A percentile compares a stretch with the other conserved stretches of the same genome.
Conservation (phyloP, 2,113 vertebrate species). For the Tenebrosternarchus preto region DNA sequence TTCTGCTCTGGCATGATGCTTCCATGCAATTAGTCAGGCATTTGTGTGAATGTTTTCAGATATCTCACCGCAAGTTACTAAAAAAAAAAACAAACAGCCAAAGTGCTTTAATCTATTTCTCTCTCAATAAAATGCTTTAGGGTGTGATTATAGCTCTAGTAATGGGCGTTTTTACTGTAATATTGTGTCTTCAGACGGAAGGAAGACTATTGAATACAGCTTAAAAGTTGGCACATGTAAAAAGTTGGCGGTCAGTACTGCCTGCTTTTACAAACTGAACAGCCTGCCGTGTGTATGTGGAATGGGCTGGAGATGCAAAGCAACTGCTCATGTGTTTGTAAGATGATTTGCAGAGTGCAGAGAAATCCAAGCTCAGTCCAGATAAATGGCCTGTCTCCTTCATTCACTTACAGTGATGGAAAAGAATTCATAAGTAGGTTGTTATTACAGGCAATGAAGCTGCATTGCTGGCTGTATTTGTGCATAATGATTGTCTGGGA, state of each 20-base stretch:
- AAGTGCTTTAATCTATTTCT: slow-evolving; percentile 59
- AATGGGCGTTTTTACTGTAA: slow-evolving; percentile 37
- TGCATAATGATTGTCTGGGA: slow-evolving; percentile 10
- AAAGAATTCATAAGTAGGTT: slow-evolving; percentile 24
- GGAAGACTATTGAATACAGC: slow-evolving; percentile 8
- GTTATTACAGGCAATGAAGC: slow-evolving; percentile 32
- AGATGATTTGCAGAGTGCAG: slow-evolving; percentile 8
- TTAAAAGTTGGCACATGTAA: neutral
- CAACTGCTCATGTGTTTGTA: slow-evolving; percentile 23
- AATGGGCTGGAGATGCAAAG: slow-evolving; percentile 18
- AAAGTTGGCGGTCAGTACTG: slow-evolving; percentile 10
- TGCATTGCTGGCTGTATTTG: neutral
- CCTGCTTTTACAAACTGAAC: slow-evolving; percentile 24
- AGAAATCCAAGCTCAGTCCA: slow-evolving; percentile 19
- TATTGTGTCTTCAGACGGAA: slow-evolving; percentile 8
- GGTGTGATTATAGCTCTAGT: slow-evolving; percentile 34
- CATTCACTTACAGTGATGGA: slow-evolving; percentile 15
- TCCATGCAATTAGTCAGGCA: slow-evolving; percentile 51
- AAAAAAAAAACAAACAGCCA: slow-evolving; percentile 41
- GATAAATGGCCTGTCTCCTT: slow-evolving; percentile 29
- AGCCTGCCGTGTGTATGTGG: slow-evolving; percentile 23
- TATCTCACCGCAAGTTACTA: slow-evolving; percentile 49
- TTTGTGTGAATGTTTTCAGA: slow-evolving; percentile 44
- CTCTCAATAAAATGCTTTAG: slow-evolving; percentile 52
- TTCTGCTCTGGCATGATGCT: slow-evolving; percentile 26